Percentiles rank a stretch among this genome's conserved stretches.
These are phyloP conservation scores for Catotricha subobsoleta DNA, from an alignment of 2,888 invertebrate species.

Conservation along the genomic window DNA sequence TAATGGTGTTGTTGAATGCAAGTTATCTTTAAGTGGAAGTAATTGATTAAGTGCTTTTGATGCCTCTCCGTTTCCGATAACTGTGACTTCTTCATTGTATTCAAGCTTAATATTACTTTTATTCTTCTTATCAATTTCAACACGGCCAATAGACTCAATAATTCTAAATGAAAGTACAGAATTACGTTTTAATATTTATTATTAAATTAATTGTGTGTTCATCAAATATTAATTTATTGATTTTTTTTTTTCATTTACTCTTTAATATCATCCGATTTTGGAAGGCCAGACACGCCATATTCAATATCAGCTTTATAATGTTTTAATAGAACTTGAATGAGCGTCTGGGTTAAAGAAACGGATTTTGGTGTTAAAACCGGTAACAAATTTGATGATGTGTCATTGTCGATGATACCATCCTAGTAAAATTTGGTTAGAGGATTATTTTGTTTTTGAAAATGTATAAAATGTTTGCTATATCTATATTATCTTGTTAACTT, in stretches of 20 bases:
- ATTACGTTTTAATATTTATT: neutral
- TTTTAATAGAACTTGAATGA: slow-evolving; percentile 1
- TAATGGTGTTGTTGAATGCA: slow-evolving; percentile 1
- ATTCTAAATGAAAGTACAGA: neutral
- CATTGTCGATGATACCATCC: slow-evolving; percentile 8
- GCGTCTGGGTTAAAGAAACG: neutral
- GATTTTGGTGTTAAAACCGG: slow-evolving; percentile 11
- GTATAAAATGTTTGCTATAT: neutral
- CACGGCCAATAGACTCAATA: neutral
- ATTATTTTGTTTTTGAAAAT: neutral
- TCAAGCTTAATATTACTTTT: no score
- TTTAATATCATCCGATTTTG: neutral
- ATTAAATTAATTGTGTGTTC: neutral
- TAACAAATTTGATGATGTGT: slow-evolving; percentile 12
- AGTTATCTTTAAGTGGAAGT: neutral
- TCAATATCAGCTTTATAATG: neutral
- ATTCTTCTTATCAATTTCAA: no score
- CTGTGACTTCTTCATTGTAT: no score
- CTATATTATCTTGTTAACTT: neutral
- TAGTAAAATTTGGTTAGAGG: neutral
- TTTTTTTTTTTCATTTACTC: neutral
- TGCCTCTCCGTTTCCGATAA: no score
- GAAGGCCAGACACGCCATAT: neutral
- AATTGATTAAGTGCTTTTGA: no score
- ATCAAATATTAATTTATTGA: neutral